Percentiles rank a stretch among this genome's conserved stretches.
Evolutionary conservation across 2,797 vertebrate species (phyloP).

Genomic region (Miichthys miiuy): DNA sequence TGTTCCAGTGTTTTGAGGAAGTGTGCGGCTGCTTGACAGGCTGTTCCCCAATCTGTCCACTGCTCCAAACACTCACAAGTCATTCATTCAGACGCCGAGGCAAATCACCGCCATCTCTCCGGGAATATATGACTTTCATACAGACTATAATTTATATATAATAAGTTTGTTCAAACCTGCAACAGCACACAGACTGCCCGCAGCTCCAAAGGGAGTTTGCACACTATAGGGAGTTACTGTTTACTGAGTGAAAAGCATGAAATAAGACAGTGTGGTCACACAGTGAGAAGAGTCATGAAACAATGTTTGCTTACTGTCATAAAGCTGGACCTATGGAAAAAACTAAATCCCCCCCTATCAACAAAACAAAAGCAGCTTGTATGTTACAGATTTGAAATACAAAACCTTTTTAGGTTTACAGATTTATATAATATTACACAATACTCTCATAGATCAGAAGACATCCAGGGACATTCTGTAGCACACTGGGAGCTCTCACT

Average conservation of each 20-base stretch:
- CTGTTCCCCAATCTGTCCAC: conserved; percentile 14
- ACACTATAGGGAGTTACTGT: background rate
- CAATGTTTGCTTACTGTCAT: conserved; percentile 3
- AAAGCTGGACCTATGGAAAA: background rate
- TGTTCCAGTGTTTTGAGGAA: conserved; percentile 49
- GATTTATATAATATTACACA: background rate
- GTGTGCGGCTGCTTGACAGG: conserved; percentile 14
- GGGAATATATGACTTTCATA: background rate
- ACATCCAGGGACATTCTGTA: background rate
- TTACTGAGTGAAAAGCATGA: background rate
- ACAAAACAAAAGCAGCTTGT: no score
- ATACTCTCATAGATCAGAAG: no score
- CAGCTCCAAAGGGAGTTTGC: background rate
- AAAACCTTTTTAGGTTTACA: background rate
- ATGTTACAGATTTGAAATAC: no score
- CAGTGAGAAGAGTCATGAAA: background rate
- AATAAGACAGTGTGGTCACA: background rate
- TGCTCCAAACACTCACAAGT: background rate
- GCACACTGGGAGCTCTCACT: background rate
- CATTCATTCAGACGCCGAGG: conserved; percentile 2
- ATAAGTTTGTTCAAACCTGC: background rate
- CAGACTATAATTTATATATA: background rate
- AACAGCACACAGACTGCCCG: background rate
- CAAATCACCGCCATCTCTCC: no score
- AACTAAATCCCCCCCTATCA: background rate